Evolutionary conservation across 2,113 vertebrate genomes (phyloP).

Genomic region (Mastomys natalensis): DNA sequence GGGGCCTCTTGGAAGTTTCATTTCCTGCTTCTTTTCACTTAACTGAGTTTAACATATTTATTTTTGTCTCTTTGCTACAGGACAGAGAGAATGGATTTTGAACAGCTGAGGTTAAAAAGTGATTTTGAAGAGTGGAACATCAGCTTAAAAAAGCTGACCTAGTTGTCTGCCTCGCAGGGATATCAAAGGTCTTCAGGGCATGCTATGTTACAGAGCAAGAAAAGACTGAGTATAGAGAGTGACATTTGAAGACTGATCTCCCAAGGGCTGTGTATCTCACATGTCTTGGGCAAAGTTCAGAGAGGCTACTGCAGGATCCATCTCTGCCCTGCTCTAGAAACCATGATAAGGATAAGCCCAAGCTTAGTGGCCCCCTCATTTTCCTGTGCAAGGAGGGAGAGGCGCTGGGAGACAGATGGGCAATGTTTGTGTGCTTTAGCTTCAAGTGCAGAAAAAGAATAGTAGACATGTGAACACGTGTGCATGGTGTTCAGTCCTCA

Average conservation of each 20-base stretch:
- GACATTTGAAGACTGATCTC: neutral
- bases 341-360: accelerated
- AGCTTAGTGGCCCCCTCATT: no score
- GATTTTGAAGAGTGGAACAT: neutral
- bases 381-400: accelerated
- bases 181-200: neutral
- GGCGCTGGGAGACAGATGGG: accelerated
- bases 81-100: neutral
- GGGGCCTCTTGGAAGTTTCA: conserved; percentile 48
- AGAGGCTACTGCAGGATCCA: neutral
- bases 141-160: neutral
- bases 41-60: neutral
- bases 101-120: neutral
- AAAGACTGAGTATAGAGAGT: neutral
- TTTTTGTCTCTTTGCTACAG: neutral
- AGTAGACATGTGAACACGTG: neutral
- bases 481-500: no score
- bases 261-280: neutral
- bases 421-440: neutral
- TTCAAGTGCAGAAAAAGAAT: no score
- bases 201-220: neutral
- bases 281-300: neutral
- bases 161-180: accelerated
- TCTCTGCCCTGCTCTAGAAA: neutral
- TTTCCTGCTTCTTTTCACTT: conserved; percentile 71